Base-by-base conservation (phyloP, 2,113 vertebrate species). In the Saccopteryx leptura region DNA sequence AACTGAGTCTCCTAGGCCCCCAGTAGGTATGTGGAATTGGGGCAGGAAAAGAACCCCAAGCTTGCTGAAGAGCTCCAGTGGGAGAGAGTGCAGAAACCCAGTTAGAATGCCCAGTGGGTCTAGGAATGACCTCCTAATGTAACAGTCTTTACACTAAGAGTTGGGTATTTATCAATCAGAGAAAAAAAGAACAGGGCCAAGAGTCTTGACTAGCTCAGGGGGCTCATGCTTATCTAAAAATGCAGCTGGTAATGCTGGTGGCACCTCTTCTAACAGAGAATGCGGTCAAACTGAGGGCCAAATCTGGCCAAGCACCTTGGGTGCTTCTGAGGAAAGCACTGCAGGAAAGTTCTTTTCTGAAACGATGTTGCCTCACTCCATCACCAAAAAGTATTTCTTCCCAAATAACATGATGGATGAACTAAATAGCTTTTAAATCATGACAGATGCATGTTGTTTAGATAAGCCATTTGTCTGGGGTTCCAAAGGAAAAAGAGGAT, bases 391-490 rank as follows among this genome's bases (percentile, higher is more conserved):
- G 18, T 86, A 76, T 87, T 85, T 84, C 68, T 93, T 58, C 66
- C 76, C 71, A 78, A 78, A 91, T 87, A 90, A 91, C 4, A 7
- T 76, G 65, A 85, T 48, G 24, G 31, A 95, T 81, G 80, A 93
- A 33, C 63, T 18, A 48, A 89, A 83, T 50, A 21, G n/a, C 72
- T 93, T 95, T 89, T 61, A 69, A 68, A 91, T 65, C 39, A 46
- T 1, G 21, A 74, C 10, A 11, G 65, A 79, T 61, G 39, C 60
- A n/a, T 65, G 54, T 83, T 58, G 3, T 94, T 93, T 90, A 92
- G 71, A 83, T 60, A 93, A 95, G 66, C 91, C 79, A 63, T 92
- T 94, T 96, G 71, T 92, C 84, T 95, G 82, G 50, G 66, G 39
- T 84, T 95, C 60, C 68, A 86, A 61, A n/a, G 72, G 50, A 28